phyloP scores from a whole-genome alignment of 1,140 invertebrate genomes.

The Andrena cerasifolii region DNA sequence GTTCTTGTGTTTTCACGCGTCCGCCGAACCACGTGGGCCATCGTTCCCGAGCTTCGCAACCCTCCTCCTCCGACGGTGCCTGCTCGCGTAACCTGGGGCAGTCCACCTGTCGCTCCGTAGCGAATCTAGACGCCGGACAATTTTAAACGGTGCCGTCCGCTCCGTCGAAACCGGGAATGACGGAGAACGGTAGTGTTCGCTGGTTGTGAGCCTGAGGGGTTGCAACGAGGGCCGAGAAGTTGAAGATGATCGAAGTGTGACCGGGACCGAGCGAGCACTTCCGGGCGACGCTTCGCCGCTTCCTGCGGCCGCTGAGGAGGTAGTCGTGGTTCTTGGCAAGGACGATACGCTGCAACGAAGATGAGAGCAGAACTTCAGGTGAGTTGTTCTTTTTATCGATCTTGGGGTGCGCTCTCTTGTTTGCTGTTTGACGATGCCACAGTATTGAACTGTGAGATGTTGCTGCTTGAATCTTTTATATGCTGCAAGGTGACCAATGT shows the following conservation, averaged over 20 bases:
- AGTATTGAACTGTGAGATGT: not conserved
- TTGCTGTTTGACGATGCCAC: not conserved
- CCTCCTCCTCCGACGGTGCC: no score
- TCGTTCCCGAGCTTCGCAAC: not conserved
- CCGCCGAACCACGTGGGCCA: slow-evolving; percentile 59
- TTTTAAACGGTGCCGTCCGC: not conserved
- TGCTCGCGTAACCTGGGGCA: no score
- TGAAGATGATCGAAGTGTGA: slow-evolving; percentile 47
- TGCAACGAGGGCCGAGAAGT: not conserved
- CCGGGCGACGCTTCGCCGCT: not conserved
- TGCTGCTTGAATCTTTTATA: not conserved
- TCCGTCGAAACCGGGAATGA: not conserved
- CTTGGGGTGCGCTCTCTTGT: not conserved
- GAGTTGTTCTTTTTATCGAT: slow-evolving; percentile 28
- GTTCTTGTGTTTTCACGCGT: slow-evolving; percentile 36
- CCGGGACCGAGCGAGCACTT: not conserved
- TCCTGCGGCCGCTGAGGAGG: no score
- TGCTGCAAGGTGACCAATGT: no score
- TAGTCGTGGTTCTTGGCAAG: not conserved
- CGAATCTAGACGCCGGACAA: not conserved
- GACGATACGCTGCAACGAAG: slow-evolving; percentile 15
- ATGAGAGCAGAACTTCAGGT: slow-evolving; percentile 61
- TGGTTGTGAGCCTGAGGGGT: slow-evolving; percentile 8
- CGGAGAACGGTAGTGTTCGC: slow-evolving; percentile 10
- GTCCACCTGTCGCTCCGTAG: no score